Percentiles rank a stretch among this genome's conserved stretches.
These are phyloP conservation scores for Pipistrellus pipistrellus DNA, from an alignment of 2,797 vertebrate genomes.

Conservation along the genomic window DNA sequence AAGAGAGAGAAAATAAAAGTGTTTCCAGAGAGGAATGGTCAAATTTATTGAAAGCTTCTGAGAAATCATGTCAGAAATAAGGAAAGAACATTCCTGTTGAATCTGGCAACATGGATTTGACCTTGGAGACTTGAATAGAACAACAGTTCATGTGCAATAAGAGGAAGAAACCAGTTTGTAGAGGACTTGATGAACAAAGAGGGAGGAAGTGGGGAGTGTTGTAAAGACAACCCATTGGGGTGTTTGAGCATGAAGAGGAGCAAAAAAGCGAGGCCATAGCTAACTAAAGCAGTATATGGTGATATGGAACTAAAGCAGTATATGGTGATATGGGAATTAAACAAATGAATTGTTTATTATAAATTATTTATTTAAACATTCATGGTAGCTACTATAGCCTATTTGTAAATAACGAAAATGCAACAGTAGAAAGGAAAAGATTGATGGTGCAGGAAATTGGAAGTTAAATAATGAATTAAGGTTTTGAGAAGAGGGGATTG, in stretches of 20 bases:
- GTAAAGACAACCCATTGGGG: not conserved
- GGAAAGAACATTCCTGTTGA: not conserved
- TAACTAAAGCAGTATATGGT: not conserved
- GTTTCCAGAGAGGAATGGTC: not conserved
- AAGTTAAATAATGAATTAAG: not conserved
- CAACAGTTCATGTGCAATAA: not conserved
- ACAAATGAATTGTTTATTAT: not conserved
- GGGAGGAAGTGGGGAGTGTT: not conserved
- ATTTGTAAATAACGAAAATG: slow-evolving; percentile 15
- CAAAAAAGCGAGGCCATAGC: not conserved
- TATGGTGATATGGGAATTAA: not conserved
- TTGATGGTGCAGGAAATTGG: not conserved
- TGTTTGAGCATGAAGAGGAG: not conserved
- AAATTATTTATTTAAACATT: not conserved
- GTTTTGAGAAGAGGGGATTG: not conserved
- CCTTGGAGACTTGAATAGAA: not conserved
- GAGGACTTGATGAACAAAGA: not conserved
- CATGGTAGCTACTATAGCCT: not conserved
- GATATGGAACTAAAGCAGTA: not conserved
- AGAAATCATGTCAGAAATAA: slow-evolving; percentile 8
- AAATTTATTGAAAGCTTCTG: not conserved
- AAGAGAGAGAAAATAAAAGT: not conserved
- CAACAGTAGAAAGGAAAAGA: not conserved
- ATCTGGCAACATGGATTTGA: not conserved
- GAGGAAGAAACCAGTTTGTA: not conserved